Evolutionary conservation across 2,888 invertebrate species (phyloP).

Genomic region (Drosophila rubida): DNA sequence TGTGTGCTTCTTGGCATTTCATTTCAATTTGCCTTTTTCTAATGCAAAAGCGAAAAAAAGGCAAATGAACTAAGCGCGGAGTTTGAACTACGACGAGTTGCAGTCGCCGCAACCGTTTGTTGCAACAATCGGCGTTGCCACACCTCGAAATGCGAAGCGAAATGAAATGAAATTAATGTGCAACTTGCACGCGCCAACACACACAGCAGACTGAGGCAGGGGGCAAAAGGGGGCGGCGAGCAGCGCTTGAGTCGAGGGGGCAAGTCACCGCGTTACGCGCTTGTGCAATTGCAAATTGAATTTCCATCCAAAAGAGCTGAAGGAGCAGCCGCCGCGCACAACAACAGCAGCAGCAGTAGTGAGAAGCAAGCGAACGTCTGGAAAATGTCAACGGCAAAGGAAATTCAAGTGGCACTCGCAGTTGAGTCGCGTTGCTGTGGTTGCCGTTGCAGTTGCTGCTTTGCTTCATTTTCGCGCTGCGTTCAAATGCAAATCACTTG

Average conservation of each 20-base stretch:
- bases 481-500: slow-evolving; percentile 80
- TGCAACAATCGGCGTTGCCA: slow-evolving; percentile 76
- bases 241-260: too few species aligned
- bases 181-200: slow-evolving; percentile 78
- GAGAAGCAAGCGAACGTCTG: slow-evolving; percentile 54
- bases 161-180: slow-evolving; percentile 80
- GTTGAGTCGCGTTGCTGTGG: slow-evolving; percentile 42
- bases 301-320: slow-evolving; percentile 54
- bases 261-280: slow-evolving; percentile 70
- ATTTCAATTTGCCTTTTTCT: slow-evolving; percentile 78
- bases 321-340: slow-evolving; percentile 2
- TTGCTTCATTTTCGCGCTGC: slow-evolving; percentile 74
- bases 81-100: slow-evolving; percentile 68
- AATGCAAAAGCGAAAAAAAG: slow-evolving; percentile 69
- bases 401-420: slow-evolving; percentile 59
- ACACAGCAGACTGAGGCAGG: too few species aligned
- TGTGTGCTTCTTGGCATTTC: slow-evolving; percentile 76
- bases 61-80: slow-evolving; percentile 81
- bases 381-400: slow-evolving; percentile 72
- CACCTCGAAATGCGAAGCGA: slow-evolving; percentile 74
- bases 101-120: slow-evolving; percentile 42
- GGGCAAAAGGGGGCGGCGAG: too few species aligned
- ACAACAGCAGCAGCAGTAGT: background rate
- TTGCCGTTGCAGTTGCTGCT: slow-evolving; percentile 48
- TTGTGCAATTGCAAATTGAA: slow-evolving; percentile 80